Percentiles rank a stretch among this genome's conserved stretches.
Evolutionary conservation across 2,113 vertebrate species (phyloP).

Genomic region (Ibidorhyncha struthersii): DNA sequence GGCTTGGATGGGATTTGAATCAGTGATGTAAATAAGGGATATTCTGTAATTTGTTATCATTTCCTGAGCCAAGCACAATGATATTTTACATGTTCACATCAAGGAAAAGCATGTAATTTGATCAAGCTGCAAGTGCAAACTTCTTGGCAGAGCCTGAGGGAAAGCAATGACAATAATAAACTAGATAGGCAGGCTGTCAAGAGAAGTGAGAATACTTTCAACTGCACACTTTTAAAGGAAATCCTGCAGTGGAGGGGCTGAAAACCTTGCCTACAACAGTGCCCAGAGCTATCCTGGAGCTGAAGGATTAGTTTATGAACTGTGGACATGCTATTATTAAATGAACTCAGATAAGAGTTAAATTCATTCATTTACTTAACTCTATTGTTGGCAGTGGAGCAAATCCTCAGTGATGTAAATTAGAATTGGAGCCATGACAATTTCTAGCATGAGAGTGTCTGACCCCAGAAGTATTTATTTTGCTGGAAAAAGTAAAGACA

Average conservation of each 20-base stretch:
- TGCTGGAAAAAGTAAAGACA: conserved; percentile 22
- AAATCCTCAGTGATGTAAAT: neutral
- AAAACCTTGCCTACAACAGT: neutral
- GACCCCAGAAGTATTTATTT: conserved; percentile 11
- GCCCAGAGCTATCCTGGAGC: neutral
- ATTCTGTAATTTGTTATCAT: neutral
- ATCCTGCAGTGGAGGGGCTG: neutral
- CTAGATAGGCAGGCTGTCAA: conserved; percentile 30
- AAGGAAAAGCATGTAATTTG: conserved; percentile 48
- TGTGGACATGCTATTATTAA: neutral
- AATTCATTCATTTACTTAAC: conserved; percentile 20
- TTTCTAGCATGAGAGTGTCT: neutral
- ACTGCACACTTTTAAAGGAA: neutral
- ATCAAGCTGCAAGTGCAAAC: conserved; percentile 38
- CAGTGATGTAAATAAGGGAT: neutral
- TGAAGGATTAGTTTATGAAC: neutral
- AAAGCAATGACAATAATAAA: conserved; percentile 7
- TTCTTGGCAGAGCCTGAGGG: conserved; percentile 41
- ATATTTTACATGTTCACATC: conserved; percentile 41
- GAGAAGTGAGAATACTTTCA: neutral
- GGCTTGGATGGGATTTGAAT: conserved; percentile 4
- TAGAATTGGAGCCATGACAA: neutral
- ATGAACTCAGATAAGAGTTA: neutral
- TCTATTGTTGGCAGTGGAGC: neutral
- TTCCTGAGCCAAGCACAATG: neutral